Conservation (phyloP, 2,888 invertebrate species). For the Opisthograptis luteolata region DNA sequence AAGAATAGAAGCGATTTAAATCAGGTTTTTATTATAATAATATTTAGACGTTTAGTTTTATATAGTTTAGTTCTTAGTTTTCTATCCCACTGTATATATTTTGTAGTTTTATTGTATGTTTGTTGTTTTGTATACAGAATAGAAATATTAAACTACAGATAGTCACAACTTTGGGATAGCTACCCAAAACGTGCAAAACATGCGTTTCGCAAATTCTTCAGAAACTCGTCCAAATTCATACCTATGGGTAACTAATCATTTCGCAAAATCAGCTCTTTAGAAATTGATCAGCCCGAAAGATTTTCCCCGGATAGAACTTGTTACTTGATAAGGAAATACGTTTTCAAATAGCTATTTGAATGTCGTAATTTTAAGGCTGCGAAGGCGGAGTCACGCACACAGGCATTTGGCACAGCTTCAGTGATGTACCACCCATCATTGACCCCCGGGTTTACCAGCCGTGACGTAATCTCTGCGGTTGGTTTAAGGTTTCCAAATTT, state of each 20-base stretch:
- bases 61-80: too few species aligned
- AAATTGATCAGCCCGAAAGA: constrained; percentile 9
- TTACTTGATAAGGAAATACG: constrained; percentile 21
- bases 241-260: too few species aligned
- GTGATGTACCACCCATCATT: constrained; percentile 25
- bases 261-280: not conserved
- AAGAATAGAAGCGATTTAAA: too few species aligned
- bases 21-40: too few species aligned
- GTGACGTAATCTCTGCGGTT: constrained; percentile 36
- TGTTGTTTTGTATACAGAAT: not conserved
- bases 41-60: too few species aligned
- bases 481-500: constrained; percentile 31
- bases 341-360: constrained; percentile 22
- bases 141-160: too few species aligned
- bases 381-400: constrained; percentile 18
- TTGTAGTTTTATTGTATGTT: not conserved
- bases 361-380: constrained; percentile 18
- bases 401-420: constrained; percentile 16
- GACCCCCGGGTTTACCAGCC: constrained; percentile 27
- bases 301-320: not conserved
- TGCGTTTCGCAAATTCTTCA: not conserved
- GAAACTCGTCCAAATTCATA: not conserved
- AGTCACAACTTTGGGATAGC: not conserved
- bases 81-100: too few species aligned
- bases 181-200: not conserved